phyloP scores from a whole-genome alignment of 2,888 invertebrate genomes.

The Neria commutata region DNA sequence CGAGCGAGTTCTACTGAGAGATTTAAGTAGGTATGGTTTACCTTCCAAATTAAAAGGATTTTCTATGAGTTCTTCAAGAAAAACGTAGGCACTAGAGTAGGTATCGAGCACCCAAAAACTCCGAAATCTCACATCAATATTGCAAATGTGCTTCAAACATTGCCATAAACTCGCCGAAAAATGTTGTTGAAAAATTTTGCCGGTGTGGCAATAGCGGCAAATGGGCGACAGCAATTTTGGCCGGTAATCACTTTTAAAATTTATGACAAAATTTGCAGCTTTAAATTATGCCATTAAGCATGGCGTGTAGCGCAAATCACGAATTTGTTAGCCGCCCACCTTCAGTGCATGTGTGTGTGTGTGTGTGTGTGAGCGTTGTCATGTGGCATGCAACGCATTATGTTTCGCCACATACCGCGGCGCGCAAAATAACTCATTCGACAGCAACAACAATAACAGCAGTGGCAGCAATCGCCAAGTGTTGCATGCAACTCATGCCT shows the following conservation, averaged over 20 bases:
- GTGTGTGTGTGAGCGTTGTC: constrained; percentile 6
- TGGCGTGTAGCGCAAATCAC: constrained; percentile 59
- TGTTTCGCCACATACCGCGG: constrained; percentile 53
- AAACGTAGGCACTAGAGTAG: no score
- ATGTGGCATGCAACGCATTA: constrained; percentile 36
- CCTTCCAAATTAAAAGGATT: no score
- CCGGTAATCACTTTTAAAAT: constrained; percentile 57
- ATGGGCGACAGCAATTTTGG: constrained; percentile 35
- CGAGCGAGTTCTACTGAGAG: no score
- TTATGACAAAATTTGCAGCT: constrained; percentile 61
- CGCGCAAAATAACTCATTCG: constrained; percentile 50
- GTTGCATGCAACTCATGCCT: neutral
- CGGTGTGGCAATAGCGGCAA: no score
- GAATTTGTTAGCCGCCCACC: constrained; percentile 45
- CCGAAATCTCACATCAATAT: no score
- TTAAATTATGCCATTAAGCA: constrained; percentile 61
- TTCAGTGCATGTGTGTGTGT: constrained; percentile 23
- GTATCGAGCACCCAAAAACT: no score
- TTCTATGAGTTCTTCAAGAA: no score
- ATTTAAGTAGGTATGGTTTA: no score
- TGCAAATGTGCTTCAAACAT: no score
- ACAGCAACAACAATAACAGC: constrained; percentile 21
- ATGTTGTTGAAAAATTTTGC: no score
- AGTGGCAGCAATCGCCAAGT: neutral
- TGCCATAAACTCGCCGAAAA: no score